Base-by-base conservation (phyloP, 2,113 vertebrate species). In the Glaucidium brasilianum region DNA sequence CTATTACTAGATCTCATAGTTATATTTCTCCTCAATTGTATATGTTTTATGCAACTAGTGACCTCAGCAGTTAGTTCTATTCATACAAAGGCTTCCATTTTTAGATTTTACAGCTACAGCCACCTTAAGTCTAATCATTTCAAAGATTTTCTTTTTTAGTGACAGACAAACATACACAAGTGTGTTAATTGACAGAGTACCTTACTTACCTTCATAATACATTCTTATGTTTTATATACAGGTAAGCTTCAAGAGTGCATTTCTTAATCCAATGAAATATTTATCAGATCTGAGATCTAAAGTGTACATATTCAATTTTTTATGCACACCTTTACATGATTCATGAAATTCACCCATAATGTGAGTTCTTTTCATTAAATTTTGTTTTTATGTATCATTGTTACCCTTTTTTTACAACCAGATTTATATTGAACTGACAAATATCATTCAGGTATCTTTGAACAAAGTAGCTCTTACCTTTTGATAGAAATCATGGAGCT, bases 201-300 rank as follows among this genome's bases (percentile, higher is more conserved):
- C 92, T 90, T 88, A 66, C 64, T 94, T 94, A 97, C 85, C 87
- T 96, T 78, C 59, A 73, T 90, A 87, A 96, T 35, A 34, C 56
- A 60, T 80, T 83, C 84, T 83, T 97, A 94, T 84, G 64, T 91
- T 95, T 95, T 92, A 81, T 95, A 88, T 55, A 94, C 85, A 91
- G 88, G 93, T 94, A 85, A 96, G 92, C 93, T 95, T 94, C 94
- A 93, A 94, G 89, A 97, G 75, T 75, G 94, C 85, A 52, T 96
- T 97, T 94, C 94, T 96, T 96, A 97, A 97, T 96, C 93, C 92
- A 93, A 97, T 97, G 85, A 97, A 97, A 97, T 95, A 97, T 95
- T 96, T 89, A 96, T 96, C 69, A 85, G 83, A 96, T 88, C 91
- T 77, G 96, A 97, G 98, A 93, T 92, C 94, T 78, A 18, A 93